phyloP scores from a whole-genome alignment of 2,113 vertebrate species.

The Caracal caracal region DNA sequence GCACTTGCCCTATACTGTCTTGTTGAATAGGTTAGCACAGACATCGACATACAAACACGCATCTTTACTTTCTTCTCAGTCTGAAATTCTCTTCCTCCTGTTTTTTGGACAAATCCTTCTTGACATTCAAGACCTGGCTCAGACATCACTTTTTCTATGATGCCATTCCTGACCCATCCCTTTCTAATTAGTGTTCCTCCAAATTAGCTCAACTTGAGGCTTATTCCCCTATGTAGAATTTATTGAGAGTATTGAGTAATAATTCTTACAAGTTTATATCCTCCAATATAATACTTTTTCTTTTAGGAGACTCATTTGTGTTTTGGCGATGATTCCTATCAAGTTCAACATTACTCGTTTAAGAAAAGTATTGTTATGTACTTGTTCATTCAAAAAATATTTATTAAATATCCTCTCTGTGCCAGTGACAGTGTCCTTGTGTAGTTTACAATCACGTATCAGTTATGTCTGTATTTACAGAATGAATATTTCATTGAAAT shows the following conservation, averaged over 20 bases:
- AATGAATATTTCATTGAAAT: constrained; percentile 4
- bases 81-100: neutral
- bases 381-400: neutral
- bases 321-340: neutral
- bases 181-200: neutral
- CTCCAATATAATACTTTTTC: neutral
- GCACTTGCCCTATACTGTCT: neutral
- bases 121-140: neutral
- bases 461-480: neutral
- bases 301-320: neutral
- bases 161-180: neutral
- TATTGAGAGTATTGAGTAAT: neutral
- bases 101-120: neutral
- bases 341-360: neutral
- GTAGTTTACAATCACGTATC: neutral
- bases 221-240: neutral
- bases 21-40: neutral
- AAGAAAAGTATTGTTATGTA: neutral
- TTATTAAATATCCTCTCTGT: neutral
- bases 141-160: neutral
- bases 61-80: neutral
- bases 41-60: neutral
- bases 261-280: neutral
- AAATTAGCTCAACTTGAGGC: neutral
- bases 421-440: neutral